phyloP scores from a whole-genome alignment of 2,888 invertebrate species.

The Drosophila rellima region DNA sequence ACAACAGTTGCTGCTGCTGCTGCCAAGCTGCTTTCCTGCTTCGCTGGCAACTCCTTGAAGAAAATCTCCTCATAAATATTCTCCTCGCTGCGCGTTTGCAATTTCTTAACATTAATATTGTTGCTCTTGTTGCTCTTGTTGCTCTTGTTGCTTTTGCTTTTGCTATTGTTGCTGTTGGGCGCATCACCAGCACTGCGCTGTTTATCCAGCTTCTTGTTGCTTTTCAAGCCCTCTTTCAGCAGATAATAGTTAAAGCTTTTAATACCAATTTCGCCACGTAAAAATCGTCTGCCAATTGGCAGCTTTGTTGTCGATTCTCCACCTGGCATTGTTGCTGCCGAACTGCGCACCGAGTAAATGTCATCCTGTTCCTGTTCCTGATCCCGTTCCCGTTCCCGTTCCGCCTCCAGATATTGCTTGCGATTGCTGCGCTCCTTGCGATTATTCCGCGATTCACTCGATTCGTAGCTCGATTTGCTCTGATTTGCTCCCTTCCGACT shows the following conservation, averaged over 20 bases:
- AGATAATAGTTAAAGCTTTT: conserved; percentile 86
- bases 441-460: conserved; percentile 13
- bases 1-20: conserved; percentile 36
- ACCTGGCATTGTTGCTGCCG: conserved; percentile 51
- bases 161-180: not conserved
- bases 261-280: conserved; percentile 85
- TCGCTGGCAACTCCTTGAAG: conserved; percentile 80
- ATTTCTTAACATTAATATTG: conserved; percentile 54
- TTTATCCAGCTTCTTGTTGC: conserved; percentile 84
- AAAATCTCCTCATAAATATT: conserved; percentile 86
- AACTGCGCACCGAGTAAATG: conserved; percentile 68
- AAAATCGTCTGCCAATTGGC: conserved; percentile 85
- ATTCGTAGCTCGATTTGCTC: conserved; percentile 33
- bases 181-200: conserved; percentile 57
- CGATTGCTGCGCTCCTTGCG: conserved; percentile 58
- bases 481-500: conserved; percentile 49
- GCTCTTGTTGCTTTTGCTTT: not conserved
- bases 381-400: too few species aligned
- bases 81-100: conserved; percentile 84
- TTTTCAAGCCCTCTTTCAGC: conserved; percentile 85
- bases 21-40: conserved; percentile 33
- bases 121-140: not conserved
- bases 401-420: conserved; percentile 66
- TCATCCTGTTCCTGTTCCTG: conserved; percentile 56
- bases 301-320: conserved; percentile 70